Conservation (phyloP, 2,797 vertebrate species). For the Trichosurus vulpecula region DNA sequence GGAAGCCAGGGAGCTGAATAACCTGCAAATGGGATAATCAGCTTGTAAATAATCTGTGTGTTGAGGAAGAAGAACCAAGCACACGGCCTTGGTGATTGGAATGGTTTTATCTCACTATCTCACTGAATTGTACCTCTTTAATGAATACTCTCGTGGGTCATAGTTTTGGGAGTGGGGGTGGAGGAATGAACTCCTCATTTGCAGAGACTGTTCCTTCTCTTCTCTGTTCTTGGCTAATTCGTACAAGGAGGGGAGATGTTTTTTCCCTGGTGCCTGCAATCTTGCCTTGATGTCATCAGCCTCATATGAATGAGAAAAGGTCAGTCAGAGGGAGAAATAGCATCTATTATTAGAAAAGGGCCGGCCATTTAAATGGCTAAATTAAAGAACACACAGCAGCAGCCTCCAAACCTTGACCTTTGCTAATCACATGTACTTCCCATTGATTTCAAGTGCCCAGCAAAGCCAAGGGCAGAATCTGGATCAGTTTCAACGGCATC, state of each 20-base stretch:
- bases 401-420: constrained; percentile 31
- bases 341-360: constrained; percentile 64
- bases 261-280: constrained; percentile 66
- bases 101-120: constrained; percentile 24
- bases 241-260: constrained; percentile 64
- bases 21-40: neutral
- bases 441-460: constrained; percentile 25
- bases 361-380: constrained; percentile 56
- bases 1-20: constrained; percentile 3
- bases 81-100: neutral
- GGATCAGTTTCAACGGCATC: constrained; percentile 3
- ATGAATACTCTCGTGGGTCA: neutral
- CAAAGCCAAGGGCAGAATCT: constrained; percentile 14
- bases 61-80: constrained; percentile 34
- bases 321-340: constrained; percentile 69
- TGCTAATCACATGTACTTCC: constrained; percentile 19
- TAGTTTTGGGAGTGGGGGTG: neutral
- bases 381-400: constrained; percentile 57
- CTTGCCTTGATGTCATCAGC: constrained; percentile 75
- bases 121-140: neutral
- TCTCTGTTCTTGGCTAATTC: constrained; percentile 76
- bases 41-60: neutral
- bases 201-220: neutral
- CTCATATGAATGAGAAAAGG: constrained; percentile 74
- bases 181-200: constrained; percentile 38